Conservation (phyloP, 2,888 invertebrate species). For the Lapara coniferarum region DNA sequence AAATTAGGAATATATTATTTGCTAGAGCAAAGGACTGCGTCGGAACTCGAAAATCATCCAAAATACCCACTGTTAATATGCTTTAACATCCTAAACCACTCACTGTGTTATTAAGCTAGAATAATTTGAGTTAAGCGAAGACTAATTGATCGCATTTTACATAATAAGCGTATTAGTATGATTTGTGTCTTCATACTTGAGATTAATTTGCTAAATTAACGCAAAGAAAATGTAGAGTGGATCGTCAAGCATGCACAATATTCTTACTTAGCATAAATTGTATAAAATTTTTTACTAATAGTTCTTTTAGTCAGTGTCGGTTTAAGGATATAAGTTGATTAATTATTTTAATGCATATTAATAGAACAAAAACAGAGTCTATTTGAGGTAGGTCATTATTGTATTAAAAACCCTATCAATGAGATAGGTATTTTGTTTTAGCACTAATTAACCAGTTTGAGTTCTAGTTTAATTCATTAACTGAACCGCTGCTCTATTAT, state of each 20-base stretch:
- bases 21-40: too few relatives aligned
- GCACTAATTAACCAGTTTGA: not conserved
- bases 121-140: not conserved
- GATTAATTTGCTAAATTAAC: not conserved
- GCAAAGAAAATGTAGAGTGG: not conserved
- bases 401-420: too few relatives aligned
- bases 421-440: not conserved
- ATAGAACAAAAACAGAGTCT: not conserved
- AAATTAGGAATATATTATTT: too few relatives aligned
- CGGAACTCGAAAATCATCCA: too few relatives aligned
- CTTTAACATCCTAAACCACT: too few relatives aligned
- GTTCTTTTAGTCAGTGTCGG: not conserved
- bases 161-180: conserved; percentile 11
- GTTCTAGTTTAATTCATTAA: not conserved
- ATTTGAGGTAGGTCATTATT: too few relatives aligned
- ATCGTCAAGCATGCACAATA: not conserved
- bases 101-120: not conserved
- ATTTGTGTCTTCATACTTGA: not conserved
- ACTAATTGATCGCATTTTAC: not conserved
- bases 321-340: not conserved
- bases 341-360: not conserved
- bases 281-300: not conserved
- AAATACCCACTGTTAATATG: too few relatives aligned
- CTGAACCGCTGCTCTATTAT: not conserved
- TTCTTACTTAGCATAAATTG: not conserved